phyloP scores from a whole-genome alignment of 2,797 vertebrate species.

The Tamandua tetradactyla region DNA sequence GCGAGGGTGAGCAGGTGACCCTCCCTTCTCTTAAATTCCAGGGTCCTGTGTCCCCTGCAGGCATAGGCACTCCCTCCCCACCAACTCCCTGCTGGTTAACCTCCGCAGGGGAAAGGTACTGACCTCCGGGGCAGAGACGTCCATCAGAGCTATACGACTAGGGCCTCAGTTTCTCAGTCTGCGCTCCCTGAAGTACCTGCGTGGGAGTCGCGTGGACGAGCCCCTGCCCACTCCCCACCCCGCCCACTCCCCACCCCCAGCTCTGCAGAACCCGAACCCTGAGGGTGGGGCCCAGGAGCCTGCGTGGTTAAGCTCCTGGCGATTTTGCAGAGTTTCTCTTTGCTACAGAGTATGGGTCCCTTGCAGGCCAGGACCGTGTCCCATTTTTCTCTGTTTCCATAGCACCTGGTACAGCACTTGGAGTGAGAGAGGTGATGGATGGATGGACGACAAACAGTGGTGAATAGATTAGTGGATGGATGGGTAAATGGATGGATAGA shows the following conservation, averaged over 20 bases:
- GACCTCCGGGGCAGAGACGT: not conserved
- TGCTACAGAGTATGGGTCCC: too few species aligned
- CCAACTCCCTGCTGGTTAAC: not conserved
- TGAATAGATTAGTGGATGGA: not conserved
- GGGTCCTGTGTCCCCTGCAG: not conserved
- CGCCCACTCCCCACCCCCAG: not conserved
- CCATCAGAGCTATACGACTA: too few species aligned
- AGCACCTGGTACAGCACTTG: not conserved
- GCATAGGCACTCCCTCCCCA: not conserved
- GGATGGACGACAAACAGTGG: not conserved
- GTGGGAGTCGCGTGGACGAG: too few species aligned
- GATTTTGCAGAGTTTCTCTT: not conserved
- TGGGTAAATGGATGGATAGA: not conserved
- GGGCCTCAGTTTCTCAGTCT: not conserved
- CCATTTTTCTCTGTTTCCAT: not conserved
- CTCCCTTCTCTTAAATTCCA: not conserved
- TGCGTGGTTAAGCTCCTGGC: not conserved
- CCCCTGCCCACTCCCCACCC: too few species aligned
- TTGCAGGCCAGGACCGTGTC: not conserved
- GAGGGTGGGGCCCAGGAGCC: not conserved
- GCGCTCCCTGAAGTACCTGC: not conserved
- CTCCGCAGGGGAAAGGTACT: accelerated
- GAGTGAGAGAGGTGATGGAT: not conserved
- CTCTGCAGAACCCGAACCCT: not conserved
- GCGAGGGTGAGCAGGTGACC: not conserved